These are phyloP conservation scores for Callocephalon fimbriatum DNA, from an alignment of 2,113 vertebrate genomes.

Conservation along the genomic window DNA sequence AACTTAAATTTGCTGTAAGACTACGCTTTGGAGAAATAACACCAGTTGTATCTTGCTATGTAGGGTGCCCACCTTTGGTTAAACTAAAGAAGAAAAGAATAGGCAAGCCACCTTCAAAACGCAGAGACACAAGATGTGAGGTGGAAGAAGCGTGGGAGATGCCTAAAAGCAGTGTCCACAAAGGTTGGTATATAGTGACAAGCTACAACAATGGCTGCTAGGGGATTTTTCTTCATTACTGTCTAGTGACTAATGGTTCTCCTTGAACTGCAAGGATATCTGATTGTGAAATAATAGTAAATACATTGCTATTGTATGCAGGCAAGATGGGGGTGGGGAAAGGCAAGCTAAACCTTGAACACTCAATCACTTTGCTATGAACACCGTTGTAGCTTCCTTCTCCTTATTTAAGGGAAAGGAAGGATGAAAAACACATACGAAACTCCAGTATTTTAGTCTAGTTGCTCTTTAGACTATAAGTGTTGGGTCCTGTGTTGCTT, in stretches of 20 bases:
- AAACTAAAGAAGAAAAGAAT: conserved; percentile 65
- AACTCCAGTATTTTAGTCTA: background rate
- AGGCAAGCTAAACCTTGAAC: background rate
- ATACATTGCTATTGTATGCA: fast-evolving
- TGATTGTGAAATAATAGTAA: background rate
- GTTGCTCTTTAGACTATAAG: background rate
- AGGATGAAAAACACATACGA: background rate
- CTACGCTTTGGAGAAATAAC: background rate
- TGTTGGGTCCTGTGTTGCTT: background rate
- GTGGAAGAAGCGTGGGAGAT: conserved; percentile 58
- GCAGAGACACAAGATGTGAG: conserved; percentile 55
- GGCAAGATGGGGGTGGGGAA: background rate
- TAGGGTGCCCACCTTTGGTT: conserved; percentile 7
- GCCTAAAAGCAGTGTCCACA: background rate
- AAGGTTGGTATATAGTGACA: conserved; percentile 26
- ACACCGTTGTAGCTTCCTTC: background rate
- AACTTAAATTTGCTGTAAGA: background rate
- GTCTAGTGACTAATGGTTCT: background rate
- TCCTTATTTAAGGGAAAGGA: background rate
- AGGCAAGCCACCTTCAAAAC: conserved; percentile 54
- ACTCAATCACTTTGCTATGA: background rate
- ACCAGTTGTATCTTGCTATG: background rate
- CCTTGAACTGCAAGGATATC: background rate
- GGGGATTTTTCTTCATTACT: background rate
- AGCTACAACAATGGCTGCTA: background rate